Evolutionary conservation across 2,113 vertebrate genomes (phyloP).

Genomic region (Chlorodrepanis virens): DNA sequence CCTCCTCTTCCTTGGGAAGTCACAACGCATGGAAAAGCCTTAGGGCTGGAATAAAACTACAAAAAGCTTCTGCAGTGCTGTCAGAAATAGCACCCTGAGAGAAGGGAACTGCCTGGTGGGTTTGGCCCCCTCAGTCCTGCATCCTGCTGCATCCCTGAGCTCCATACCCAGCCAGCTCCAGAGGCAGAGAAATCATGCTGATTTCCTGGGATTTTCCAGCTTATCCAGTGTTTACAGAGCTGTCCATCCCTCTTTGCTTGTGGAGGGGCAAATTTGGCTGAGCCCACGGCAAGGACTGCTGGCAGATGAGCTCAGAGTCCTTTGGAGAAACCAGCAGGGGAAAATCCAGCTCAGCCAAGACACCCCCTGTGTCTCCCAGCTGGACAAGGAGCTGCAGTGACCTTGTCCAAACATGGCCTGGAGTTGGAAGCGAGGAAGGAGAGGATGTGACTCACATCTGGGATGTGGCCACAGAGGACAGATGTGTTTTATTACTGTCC

Average conservation of each 20-base stretch:
- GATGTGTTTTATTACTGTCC: conserved; percentile 5
- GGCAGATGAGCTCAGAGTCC: not conserved
- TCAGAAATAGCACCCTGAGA: not conserved
- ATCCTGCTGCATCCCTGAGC: not conserved
- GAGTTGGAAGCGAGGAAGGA: not conserved
- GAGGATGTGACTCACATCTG: conserved; percentile 47
- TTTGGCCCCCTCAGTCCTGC: not conserved
- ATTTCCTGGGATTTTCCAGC: not conserved
- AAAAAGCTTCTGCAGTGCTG: not conserved
- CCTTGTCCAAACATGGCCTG: not conserved
- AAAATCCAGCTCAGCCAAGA: not conserved
- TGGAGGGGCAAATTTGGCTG: not conserved
- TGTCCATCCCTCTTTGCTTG: not conserved
- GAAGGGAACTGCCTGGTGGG: not conserved
- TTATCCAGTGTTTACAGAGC: not conserved
- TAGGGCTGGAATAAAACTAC: not conserved
- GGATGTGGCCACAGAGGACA: not conserved
- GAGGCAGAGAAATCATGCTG: not conserved
- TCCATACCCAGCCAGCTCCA: not conserved
- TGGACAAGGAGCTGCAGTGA: not conserved
- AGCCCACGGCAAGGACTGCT: not conserved
- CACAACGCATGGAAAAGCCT: not conserved
- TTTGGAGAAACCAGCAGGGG: not conserved
- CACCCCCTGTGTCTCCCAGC: not conserved
- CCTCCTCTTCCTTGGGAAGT: not conserved